Evolutionary conservation across 30 jellyfish, hydroid and myxozoan genomes (phyloP).

Genomic region (Turritopsis dohrnii): DNA sequence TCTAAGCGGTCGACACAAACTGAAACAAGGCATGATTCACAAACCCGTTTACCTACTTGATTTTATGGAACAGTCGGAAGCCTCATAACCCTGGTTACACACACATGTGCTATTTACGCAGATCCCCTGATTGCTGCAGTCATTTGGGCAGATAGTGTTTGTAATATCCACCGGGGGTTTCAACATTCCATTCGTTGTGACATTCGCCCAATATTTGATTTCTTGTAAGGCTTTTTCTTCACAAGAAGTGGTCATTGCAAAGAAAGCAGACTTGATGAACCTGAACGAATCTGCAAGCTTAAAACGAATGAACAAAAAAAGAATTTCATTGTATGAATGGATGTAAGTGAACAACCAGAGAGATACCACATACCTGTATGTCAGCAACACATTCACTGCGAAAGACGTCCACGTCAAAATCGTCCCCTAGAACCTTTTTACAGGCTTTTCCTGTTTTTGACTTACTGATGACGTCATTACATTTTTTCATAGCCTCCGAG

Average conservation of each 20-base stretch:
- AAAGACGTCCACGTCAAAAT: slow-evolving; percentile 35
- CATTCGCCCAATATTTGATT: slow-evolving; percentile 45
- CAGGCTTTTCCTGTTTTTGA: slow-evolving; percentile 40
- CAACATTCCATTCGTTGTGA: slow-evolving; percentile 39
- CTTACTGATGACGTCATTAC: slow-evolving; percentile 30
- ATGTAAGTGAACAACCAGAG: not conserved
- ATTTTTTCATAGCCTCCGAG: slow-evolving; percentile 20
- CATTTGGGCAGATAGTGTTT: slow-evolving; percentile 53
- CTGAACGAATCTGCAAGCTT: not conserved
- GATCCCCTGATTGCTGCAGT: slow-evolving; percentile 57
- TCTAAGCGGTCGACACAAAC: not conserved
- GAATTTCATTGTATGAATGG: not conserved
- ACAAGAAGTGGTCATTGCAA: slow-evolving; percentile 36
- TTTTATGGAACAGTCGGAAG: slow-evolving; percentile 63
- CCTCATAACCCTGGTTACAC: slow-evolving; percentile 42
- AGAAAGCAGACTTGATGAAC: slow-evolving; percentile 42
- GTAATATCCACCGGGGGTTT: slow-evolving; percentile 60
- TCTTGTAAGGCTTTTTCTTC: slow-evolving; percentile 61
- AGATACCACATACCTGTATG: slow-evolving; percentile 34
- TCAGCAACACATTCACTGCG: slow-evolving; percentile 53
- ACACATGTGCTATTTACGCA: slow-evolving; percentile 71
- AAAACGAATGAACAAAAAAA: not conserved
- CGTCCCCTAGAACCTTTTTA: slow-evolving; percentile 30
- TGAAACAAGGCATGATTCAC: not conserved
- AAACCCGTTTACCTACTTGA: slow-evolving; percentile 25